phyloP scores from a whole-genome alignment of 2,797 vertebrate species.

The Pterois miles region DNA sequence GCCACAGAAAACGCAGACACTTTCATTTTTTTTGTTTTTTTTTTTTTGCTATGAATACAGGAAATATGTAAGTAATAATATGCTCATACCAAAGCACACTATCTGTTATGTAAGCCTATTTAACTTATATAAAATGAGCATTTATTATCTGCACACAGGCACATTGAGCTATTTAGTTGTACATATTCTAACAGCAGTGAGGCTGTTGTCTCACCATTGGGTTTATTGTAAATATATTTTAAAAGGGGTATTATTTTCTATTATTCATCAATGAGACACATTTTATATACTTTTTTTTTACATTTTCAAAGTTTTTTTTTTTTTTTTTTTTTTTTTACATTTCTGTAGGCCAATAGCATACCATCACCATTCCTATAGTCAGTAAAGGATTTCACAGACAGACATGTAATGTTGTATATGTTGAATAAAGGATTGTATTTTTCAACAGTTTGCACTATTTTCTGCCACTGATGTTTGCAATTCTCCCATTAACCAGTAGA shows the following conservation, averaged over 20 bases:
- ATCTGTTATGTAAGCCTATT: conserved; percentile 33
- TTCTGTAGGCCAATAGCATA: conserved; percentile 29
- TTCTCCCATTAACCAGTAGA: conserved; percentile 53
- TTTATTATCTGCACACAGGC: conserved; percentile 45
- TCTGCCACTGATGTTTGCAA: neutral
- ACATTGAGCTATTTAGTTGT: conserved; percentile 61
- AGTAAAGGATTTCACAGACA: conserved; percentile 48
- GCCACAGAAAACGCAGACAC: conserved; percentile 1
- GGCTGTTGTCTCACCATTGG: conserved; percentile 21
- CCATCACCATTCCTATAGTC: conserved; percentile 35
- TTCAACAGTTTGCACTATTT: conserved; percentile 23
- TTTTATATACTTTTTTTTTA: conserved; percentile 45
- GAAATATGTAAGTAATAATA: conserved; percentile 19
- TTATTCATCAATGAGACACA: conserved; percentile 38
- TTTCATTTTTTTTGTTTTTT: neutral
- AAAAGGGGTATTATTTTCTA: conserved; percentile 39
- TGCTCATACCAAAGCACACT: conserved; percentile 37
- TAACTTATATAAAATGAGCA: conserved; percentile 52
- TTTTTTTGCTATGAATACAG: neutral
- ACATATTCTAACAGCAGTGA: conserved; percentile 54
- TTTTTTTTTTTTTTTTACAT: conserved; percentile 38
- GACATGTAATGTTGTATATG: conserved; percentile 49
- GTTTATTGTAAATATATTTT: conserved; percentile 65
- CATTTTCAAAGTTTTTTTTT: conserved; percentile 35
- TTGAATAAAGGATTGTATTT: conserved; percentile 75